These are phyloP conservation scores for Cotesia congregata DNA, from an alignment of 2,888 invertebrate species.

Conservation along the genomic window DNA sequence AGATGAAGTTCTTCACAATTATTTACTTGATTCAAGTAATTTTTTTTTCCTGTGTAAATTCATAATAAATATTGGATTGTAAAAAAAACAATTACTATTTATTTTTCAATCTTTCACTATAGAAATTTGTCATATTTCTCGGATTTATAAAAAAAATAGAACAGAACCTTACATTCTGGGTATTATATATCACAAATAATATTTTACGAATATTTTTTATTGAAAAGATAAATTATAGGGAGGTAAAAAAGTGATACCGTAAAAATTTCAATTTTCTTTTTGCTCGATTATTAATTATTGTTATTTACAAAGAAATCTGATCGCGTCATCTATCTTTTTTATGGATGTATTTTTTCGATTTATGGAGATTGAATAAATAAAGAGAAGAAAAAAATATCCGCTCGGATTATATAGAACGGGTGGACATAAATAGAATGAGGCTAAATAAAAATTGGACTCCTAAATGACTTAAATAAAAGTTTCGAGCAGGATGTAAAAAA, in stretches of 20 bases:
- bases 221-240: neutral
- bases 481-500: conserved; percentile 2
- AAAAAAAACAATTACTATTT: neutral
- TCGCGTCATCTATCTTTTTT: neutral
- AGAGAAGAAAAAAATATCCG: too few relatives aligned
- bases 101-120: neutral
- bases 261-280: neutral
- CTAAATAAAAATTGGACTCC: neutral
- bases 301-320: neutral
- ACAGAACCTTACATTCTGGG: neutral
- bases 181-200: neutral
- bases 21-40: too few relatives aligned
- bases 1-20: too few relatives aligned
- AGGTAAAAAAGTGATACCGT: neutral
- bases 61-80: too few relatives aligned
- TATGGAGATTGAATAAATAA: neutral
- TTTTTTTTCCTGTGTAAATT: too few relatives aligned
- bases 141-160: neutral
- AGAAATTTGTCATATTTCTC: too few relatives aligned
- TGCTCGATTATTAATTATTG: neutral
- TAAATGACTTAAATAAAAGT: neutral
- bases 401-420: too few relatives aligned
- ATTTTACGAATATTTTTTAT: neutral
- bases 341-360: neutral
- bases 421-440: too few relatives aligned